phyloP scores from a whole-genome alignment of 2,113 vertebrate species.

The Rhinolophus ferrumequinum region DNA sequence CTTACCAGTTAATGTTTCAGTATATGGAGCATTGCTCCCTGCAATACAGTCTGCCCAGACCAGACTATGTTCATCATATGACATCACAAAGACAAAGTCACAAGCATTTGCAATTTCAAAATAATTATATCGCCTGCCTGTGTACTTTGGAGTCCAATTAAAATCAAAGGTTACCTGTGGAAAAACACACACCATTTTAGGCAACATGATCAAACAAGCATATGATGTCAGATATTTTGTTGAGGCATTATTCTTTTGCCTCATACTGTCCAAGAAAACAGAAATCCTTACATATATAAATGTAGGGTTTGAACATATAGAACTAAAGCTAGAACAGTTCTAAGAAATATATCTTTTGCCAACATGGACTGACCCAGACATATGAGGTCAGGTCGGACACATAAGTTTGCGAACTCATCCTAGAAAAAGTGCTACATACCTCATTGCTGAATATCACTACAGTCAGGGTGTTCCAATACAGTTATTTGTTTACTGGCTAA shows the following conservation, averaged over 20 bases:
- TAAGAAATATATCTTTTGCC: slow-evolving; percentile 54
- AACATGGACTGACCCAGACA: not conserved
- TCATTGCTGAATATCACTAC: too few relatives aligned
- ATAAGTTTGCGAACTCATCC: too few relatives aligned
- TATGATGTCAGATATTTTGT: not conserved
- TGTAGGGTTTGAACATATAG: not conserved
- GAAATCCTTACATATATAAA: not conserved
- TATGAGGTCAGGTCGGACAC: too few relatives aligned
- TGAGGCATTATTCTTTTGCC: not conserved
- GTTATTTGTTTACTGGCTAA: too few relatives aligned
- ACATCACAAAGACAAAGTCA: slow-evolving; percentile 98
- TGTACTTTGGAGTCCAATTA: slow-evolving; percentile 93
- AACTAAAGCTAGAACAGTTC: not conserved
- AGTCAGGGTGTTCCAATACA: too few relatives aligned
- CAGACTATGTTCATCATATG: slow-evolving; percentile 96
- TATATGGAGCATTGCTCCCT: slow-evolving; percentile 93
- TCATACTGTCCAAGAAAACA: slow-evolving; percentile 35
- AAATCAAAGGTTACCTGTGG: slow-evolving; percentile 96
- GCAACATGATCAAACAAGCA: not conserved
- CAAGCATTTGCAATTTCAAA: slow-evolving; percentile 91
- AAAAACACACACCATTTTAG: slow-evolving; percentile 16
- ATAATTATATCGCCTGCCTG: slow-evolving; percentile 97
- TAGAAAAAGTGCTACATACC: too few relatives aligned
- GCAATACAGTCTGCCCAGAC: slow-evolving; percentile 93
- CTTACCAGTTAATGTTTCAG: slow-evolving; percentile 92